These are phyloP conservation scores for Ptychodera flava DNA, from an alignment of 35 echinoderm and acorn worm species.

Conservation along the genomic window DNA sequence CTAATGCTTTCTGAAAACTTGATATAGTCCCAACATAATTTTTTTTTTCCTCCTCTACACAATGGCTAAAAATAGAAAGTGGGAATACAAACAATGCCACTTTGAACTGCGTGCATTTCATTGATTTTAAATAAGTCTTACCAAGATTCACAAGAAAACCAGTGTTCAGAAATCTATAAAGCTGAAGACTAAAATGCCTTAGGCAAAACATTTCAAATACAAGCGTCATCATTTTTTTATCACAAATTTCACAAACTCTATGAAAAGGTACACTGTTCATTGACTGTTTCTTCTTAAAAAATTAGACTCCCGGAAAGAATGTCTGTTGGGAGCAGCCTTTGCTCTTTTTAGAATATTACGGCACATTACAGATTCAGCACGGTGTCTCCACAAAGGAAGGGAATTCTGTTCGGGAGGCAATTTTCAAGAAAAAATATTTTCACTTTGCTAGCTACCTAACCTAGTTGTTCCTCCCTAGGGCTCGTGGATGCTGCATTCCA, in stretches of 20 bases:
- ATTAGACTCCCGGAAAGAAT: background rate
- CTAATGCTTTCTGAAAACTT: too few relatives aligned
- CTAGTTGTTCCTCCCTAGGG: background rate
- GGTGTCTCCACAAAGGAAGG: background rate
- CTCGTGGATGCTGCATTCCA: background rate
- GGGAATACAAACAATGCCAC: too few relatives aligned
- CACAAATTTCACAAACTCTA: background rate
- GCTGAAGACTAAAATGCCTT: too few relatives aligned
- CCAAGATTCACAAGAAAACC: too few relatives aligned
- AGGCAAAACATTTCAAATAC: background rate
- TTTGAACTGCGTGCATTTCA: too few relatives aligned
- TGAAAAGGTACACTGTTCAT: background rate
- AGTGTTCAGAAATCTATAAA: too few relatives aligned
- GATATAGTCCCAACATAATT: too few relatives aligned
- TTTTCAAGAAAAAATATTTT: background rate
- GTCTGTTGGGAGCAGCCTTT: background rate
- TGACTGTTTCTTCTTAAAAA: background rate
- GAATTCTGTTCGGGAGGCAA: background rate
- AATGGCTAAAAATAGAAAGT: too few relatives aligned
- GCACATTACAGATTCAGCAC: background rate
- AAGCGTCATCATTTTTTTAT: background rate
- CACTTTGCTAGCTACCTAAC: background rate
- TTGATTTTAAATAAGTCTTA: too few relatives aligned
- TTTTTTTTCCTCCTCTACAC: too few relatives aligned
- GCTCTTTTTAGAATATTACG: background rate